Conservation (phyloP, 2,888 invertebrate species). For the Tetrapedia diversipes region DNA sequence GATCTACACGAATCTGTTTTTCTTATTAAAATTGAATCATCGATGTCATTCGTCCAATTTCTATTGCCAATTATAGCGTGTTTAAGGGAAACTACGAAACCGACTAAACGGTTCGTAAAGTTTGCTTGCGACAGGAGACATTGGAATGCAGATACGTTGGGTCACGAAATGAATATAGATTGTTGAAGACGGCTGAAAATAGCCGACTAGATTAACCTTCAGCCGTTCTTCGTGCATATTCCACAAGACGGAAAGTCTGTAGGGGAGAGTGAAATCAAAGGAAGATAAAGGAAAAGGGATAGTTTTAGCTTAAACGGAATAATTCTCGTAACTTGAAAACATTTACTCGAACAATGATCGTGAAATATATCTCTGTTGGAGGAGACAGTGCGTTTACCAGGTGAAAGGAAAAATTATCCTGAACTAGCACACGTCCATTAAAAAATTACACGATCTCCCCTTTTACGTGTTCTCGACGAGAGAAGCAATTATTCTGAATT, state of each 20-base stretch:
- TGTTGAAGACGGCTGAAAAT: conserved; percentile 38
- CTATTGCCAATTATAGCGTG: background rate
- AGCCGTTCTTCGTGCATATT: conserved; percentile 35
- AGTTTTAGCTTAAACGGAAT: conserved; percentile 3
- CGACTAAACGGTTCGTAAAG: conserved; percentile 5
- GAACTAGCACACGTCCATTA: conserved; percentile 33
- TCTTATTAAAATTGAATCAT: too few species aligned
- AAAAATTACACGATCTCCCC: conserved; percentile 38
- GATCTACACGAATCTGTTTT: too few species aligned
- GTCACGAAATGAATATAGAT: conserved; percentile 36
- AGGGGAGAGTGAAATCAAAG: background rate
- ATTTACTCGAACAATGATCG: conserved; percentile 16
- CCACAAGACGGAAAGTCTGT: conserved; percentile 2
- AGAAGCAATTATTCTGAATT: background rate
- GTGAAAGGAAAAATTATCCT: conserved; percentile 37
- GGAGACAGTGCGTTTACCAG: background rate
- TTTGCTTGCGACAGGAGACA: conserved; percentile 4
- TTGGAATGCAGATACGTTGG: conserved; percentile 19
- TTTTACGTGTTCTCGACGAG: background rate
- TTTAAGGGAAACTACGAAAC: background rate
- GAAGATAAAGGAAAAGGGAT: background rate
- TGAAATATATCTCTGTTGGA: background rate
- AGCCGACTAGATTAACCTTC: conserved; percentile 36
- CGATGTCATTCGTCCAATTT: too few species aligned
- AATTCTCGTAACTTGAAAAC: conserved; percentile 15